These are phyloP conservation scores for Hafferia zeledoni DNA, from an alignment of 2,797 vertebrate genomes.

Conservation along the genomic window DNA sequence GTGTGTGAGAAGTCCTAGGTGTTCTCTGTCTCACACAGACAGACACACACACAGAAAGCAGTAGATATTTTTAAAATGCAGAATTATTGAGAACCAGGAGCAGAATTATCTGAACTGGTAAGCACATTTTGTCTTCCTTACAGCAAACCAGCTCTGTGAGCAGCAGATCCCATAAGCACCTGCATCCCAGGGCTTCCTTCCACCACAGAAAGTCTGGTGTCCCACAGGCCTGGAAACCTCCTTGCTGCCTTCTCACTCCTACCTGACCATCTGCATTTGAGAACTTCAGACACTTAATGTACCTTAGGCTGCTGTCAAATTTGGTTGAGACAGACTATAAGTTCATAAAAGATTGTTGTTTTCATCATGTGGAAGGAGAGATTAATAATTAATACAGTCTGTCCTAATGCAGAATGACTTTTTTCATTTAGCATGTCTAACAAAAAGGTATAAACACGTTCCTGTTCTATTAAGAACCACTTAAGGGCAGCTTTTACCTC, in stretches of 20 bases:
- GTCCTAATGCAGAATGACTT: not conserved
- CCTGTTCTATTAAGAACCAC: not conserved
- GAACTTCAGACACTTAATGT: not conserved
- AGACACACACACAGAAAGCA: not conserved
- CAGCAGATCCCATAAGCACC: not conserved
- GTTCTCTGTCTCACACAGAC: not conserved
- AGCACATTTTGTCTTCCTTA: not conserved
- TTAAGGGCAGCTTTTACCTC: not conserved
- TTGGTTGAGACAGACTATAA: not conserved
- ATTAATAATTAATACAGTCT: not conserved
- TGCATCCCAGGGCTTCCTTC: not conserved
- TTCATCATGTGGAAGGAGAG: not conserved
- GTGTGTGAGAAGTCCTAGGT: not conserved
- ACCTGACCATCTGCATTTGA: not conserved
- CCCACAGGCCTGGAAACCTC: not conserved
- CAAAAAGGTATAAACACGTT: not conserved
- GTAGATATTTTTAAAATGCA: not conserved
- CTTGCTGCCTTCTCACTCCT: not conserved
- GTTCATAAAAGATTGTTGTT: not conserved
- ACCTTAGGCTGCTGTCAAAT: not conserved
- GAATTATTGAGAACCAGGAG: not conserved
- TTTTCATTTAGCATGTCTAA: not conserved
- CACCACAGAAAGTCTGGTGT: fast-evolving
- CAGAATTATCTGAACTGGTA: not conserved
- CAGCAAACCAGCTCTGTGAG: not conserved